Base-by-base conservation (phyloP, 1,140 invertebrate genomes). In the Hirudo medicinalis region DNA sequence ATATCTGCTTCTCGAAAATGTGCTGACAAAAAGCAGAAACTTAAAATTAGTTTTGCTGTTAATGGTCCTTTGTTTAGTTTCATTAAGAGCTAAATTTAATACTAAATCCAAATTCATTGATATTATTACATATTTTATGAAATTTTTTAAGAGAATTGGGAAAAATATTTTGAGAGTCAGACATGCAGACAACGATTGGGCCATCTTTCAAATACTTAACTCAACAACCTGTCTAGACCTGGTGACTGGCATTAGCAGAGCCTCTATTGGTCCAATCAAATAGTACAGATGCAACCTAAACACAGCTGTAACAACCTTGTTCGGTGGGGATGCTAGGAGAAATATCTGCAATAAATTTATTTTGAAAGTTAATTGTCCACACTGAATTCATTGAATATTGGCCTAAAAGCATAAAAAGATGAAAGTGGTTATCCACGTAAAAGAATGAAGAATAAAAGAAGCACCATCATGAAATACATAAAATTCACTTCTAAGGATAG, bases 231-330 rank as follows among this genome's bases (percentile, higher is more conserved):
- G 86, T 79, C 92, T 85, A 54, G 91, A 92, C 78, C 94, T 92
- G 73, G 91, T 88, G 81, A 94, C 91, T 71, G 92, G 92, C 82
- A 95, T 94, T 67, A 92, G 76, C 76, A 92, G 88, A 66, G 93
- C 93, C 75, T 95, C 83, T 43, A 93, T 84, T 49, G 92, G 91
- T 69, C 92, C 92, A 85, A 94, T 93, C 77, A 95, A 85, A 76
- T 90, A 88, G 82, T 92, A 92, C 78, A 94, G 84, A 79, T 94
- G 91, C 78, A 94, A 87, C 76, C 92, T 86, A 83, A 94, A 95
- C 49, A 94, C 80, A 69, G 87, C 86, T 29, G 89, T 92, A 1
- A 90, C 87, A 73, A 83, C 84, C 78, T 88, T 88, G 78, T 88
- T 91, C 11, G 91, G 90, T 76, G 89, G 87, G 29, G 91, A 89